These are phyloP conservation scores for Pelagia noctiluca DNA, from an alignment of 30 jellyfish, hydroid and myxozoan genomes.

Conservation along the genomic window DNA sequence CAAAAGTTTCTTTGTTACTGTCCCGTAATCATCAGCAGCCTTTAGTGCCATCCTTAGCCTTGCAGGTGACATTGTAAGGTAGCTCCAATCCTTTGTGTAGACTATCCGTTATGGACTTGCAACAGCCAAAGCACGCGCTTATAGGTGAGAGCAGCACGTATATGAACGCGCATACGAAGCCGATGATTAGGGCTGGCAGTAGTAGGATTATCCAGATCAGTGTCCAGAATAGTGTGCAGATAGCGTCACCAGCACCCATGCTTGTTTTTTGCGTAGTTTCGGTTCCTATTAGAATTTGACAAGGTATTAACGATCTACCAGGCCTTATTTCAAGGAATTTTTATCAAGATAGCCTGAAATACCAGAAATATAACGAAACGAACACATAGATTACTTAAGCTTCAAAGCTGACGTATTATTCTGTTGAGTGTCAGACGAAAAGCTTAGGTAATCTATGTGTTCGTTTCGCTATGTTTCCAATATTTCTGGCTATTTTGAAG, in stretches of 20 bases:
- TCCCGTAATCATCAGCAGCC: slow-evolving; percentile 77
- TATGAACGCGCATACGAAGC: slow-evolving; percentile 75
- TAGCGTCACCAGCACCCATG: slow-evolving; percentile 92
- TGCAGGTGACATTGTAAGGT: slow-evolving; percentile 69
- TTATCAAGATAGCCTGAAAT: too few relatives aligned
- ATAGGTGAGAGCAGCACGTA: slow-evolving; percentile 80
- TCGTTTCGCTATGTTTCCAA: too few relatives aligned
- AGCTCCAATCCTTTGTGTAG: slow-evolving; percentile 74
- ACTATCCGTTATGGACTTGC: slow-evolving; percentile 73
- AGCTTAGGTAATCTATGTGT: too few relatives aligned
- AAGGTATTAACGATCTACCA: background rate
- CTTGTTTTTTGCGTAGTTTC: background rate
- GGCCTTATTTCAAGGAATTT: too few relatives aligned
- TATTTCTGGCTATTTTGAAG: too few relatives aligned
- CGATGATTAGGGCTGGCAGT: slow-evolving; percentile 64
- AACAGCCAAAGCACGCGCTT: slow-evolving; percentile 79
- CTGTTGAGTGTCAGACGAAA: too few relatives aligned
- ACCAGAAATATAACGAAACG: too few relatives aligned
- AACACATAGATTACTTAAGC: too few relatives aligned
- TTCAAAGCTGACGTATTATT: too few relatives aligned
- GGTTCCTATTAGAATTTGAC: background rate
- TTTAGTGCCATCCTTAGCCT: slow-evolving; percentile 74
- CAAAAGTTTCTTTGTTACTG: too few relatives aligned
- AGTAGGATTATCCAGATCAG: slow-evolving; percentile 69
- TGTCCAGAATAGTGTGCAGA: slow-evolving; percentile 83